Evolutionary conservation across 2,888 invertebrate genomes (phyloP), one percentile per base, ranked within the genome.

Genomic region (Dastarcus helophoroides): DNA sequence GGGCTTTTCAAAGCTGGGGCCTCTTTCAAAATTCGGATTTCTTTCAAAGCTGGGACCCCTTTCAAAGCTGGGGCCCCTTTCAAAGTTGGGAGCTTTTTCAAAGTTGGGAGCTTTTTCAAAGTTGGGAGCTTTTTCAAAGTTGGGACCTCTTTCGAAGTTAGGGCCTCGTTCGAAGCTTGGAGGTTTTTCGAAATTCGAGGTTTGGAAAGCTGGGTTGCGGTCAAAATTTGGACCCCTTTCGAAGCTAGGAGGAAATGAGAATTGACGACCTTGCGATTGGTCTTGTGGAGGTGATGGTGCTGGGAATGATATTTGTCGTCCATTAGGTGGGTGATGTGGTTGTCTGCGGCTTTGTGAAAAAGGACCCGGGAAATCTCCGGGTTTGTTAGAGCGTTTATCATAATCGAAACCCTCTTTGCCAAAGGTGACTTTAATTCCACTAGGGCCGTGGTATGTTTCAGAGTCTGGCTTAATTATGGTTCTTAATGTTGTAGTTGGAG

Each of bases 391-490:
- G 40, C 67, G 56, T 3, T 60, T 61, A 24, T 62, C 59, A 33
- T 68, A 65, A 38, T 60, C 57, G 35, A 56, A 66, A 35, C 70
- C 68, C 40, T 79, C 76, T 35, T 68, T 74, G 1, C 84, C 85
- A 46, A 88, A 88, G 4, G 85, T 84, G 2, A 88, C 78, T 50
- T 79, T 80, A 2, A 88, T 77, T 29, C 82, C 83, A 43, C 80
- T 80, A 38, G 79, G 75, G 37, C 79, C 79, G 46, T 86, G 84
- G 46, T 79, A 86, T 8, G 75, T 69, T 60, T 88, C 85, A 2
- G 86, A 86, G 48, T 88, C 88, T 0, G 88, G 88, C 45, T 81
- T 79, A 29, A 89, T 88, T 21, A 89, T 77, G 1, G 88, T 80
- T 50, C 88, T 67, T 29, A 86, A 58, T 1, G 88, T 88, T 1